These are phyloP conservation scores for Plagiodera versicolora DNA, from an alignment of 2,888 invertebrate species.

Conservation along the genomic window DNA sequence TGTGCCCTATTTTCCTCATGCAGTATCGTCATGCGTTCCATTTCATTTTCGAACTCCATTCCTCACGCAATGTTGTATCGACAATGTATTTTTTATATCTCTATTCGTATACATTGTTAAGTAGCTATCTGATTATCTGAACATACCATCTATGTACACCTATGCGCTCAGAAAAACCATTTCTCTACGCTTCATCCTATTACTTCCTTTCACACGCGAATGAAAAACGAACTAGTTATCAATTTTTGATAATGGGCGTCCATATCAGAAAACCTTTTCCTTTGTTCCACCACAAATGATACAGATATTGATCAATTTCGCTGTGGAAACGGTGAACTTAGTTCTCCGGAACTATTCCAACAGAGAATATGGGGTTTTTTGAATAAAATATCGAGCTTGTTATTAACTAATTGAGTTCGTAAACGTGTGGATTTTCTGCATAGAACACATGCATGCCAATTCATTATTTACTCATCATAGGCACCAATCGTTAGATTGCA, in stretches of 20 bases:
- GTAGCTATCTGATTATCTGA: background rate
- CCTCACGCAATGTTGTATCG: background rate
- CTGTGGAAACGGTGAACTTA: no score
- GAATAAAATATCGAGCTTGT: no score
- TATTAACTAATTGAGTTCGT: no score
- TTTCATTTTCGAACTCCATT: background rate
- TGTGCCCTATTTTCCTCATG: no score
- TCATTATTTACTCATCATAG: no score
- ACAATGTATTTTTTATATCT: background rate
- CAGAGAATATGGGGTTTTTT: no score
- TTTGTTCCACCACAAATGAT: no score
- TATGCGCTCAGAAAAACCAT: background rate
- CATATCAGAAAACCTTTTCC: background rate
- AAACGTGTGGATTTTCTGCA: no score
- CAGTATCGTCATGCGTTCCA: background rate
- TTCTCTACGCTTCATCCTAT: background rate
- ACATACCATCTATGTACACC: background rate
- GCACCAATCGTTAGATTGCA: no score
- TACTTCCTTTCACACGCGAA: background rate
- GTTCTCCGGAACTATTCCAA: no score
- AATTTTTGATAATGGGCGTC: background rate
- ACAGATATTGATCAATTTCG: no score
- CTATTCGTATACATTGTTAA: background rate
- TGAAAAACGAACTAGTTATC: background rate
- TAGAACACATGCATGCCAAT: no score